phyloP scores from a whole-genome alignment of 92 coral and sea anemone species.

The Siderastrea radians region DNA sequence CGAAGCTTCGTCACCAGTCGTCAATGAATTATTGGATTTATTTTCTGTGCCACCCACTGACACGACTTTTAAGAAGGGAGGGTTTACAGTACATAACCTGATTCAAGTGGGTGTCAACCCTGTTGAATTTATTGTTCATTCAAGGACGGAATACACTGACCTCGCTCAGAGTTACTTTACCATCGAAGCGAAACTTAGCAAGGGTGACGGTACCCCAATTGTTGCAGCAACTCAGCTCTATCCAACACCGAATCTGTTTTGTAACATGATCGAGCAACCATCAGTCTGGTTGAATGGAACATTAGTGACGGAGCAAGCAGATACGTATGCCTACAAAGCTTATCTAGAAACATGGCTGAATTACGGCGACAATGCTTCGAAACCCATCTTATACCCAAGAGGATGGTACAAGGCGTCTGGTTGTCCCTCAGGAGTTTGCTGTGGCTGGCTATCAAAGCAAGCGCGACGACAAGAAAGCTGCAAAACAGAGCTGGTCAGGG shows the following conservation, averaged over 20 bases:
- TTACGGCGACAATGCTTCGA: neutral
- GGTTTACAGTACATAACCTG: too few species aligned
- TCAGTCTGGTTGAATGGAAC: neutral
- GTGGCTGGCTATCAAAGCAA: too few species aligned
- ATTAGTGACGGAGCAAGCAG: neutral
- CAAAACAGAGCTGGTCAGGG: too few species aligned
- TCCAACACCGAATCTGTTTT: neutral
- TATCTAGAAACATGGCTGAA: neutral
- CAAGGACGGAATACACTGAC: neutral
- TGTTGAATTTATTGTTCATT: neutral
- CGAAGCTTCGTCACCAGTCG: too few species aligned
- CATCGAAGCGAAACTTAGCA: neutral
- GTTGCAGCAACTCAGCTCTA: neutral
- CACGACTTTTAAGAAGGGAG: too few species aligned
- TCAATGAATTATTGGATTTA: neutral
- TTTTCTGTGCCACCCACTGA: neutral
- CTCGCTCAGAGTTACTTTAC: neutral
- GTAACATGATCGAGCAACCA: neutral
- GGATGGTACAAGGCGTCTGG: neutral
- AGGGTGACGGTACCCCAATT: too few species aligned
- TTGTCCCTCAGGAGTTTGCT: neutral
- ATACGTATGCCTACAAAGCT: neutral
- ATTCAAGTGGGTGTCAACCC: neutral
- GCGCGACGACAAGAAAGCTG: too few species aligned
- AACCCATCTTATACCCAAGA: neutral